Evolutionary conservation across 2,113 vertebrate species (phyloP).

Genomic region (Archocentrus centrarchus): DNA sequence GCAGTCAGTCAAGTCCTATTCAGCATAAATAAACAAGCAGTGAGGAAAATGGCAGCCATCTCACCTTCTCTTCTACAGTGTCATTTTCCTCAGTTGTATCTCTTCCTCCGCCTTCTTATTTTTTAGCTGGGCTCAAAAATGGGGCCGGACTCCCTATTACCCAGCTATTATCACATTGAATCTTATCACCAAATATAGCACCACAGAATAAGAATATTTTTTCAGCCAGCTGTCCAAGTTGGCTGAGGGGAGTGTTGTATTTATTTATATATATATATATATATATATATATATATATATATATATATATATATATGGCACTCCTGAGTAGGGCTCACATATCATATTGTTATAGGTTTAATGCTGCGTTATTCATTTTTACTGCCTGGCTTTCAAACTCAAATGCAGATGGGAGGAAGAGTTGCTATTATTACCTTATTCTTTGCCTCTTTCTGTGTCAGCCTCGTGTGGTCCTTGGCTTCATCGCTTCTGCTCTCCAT

Average conservation of each 20-base stretch:
- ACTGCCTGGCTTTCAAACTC: slow-evolving; percentile 32
- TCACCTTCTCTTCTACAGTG: slow-evolving; percentile 58
- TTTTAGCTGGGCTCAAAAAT: slow-evolving; percentile 55
- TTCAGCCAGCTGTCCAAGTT: slow-evolving; percentile 3
- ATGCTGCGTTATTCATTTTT: slow-evolving; percentile 57
- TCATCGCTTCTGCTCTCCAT: slow-evolving; percentile 3
- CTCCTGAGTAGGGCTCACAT: slow-evolving; percentile 39
- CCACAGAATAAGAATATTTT: slow-evolving; percentile 23
- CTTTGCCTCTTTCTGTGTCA: slow-evolving; percentile 30
- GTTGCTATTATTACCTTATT: slow-evolving; percentile 22
- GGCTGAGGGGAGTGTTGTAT: slow-evolving; percentile 14
- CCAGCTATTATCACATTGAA: slow-evolving; percentile 46
- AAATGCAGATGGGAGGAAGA: slow-evolving; percentile 40
- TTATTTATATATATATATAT: background rate
- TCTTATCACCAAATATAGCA: slow-evolving; percentile 45
- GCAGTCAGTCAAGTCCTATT: slow-evolving; percentile 80
- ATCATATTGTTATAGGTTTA: slow-evolving; percentile 28
- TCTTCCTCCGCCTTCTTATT: slow-evolving; percentile 46
- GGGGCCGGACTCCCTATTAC: slow-evolving; percentile 49
- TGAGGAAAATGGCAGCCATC: slow-evolving; percentile 65
- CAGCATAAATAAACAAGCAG: slow-evolving; percentile 83
- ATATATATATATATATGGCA: slow-evolving; percentile 6
- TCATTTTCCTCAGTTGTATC: slow-evolving; percentile 66
- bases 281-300: background rate
- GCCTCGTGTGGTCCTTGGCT: background rate